Evolutionary conservation across 2,888 invertebrate genomes (phyloP).

Genomic region (Drosophila hamatofila): DNA sequence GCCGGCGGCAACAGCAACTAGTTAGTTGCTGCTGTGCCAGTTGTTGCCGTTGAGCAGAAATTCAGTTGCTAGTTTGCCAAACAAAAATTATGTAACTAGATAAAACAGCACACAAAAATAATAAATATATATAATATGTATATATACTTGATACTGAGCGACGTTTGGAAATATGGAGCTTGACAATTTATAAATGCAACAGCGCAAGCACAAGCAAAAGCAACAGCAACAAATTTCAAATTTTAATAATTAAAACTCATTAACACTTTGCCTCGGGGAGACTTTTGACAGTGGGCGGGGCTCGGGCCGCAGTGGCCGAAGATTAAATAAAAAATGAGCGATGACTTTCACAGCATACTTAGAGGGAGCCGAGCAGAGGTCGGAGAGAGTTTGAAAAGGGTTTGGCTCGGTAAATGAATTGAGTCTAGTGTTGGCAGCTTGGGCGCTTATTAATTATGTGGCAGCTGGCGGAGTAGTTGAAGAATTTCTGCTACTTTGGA

Average conservation of each 20-base stretch:
- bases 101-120: slow-evolving; percentile 33
- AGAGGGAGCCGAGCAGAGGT: neutral
- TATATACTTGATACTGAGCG: neutral
- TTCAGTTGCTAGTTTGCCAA: slow-evolving; percentile 44
- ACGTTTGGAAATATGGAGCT: slow-evolving; percentile 24
- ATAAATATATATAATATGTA: neutral
- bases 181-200: slow-evolving; percentile 50
- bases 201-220: slow-evolving; percentile 10
- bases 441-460: slow-evolving; percentile 65
- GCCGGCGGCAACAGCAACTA: slow-evolving; percentile 57
- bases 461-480: slow-evolving; percentile 9
- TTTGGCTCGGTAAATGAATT: slow-evolving; percentile 27
- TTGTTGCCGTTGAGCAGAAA: slow-evolving; percentile 34
- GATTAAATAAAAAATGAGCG: slow-evolving; percentile 81
- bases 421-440: slow-evolving; percentile 42
- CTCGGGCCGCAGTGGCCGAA: slow-evolving; percentile 52
- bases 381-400: slow-evolving; percentile 7
- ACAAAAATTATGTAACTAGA: slow-evolving; percentile 65
- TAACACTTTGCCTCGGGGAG: slow-evolving; percentile 61
- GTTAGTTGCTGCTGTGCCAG: slow-evolving; percentile 27
- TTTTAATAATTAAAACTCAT: slow-evolving; percentile 79
- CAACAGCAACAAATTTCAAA: slow-evolving; percentile 38
- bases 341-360: slow-evolving; percentile 71
- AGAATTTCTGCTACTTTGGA: slow-evolving; percentile 37
- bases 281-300: neutral